Evolutionary conservation across 2,113 vertebrate genomes (phyloP).

Genomic region (Camelus dromedarius): DNA sequence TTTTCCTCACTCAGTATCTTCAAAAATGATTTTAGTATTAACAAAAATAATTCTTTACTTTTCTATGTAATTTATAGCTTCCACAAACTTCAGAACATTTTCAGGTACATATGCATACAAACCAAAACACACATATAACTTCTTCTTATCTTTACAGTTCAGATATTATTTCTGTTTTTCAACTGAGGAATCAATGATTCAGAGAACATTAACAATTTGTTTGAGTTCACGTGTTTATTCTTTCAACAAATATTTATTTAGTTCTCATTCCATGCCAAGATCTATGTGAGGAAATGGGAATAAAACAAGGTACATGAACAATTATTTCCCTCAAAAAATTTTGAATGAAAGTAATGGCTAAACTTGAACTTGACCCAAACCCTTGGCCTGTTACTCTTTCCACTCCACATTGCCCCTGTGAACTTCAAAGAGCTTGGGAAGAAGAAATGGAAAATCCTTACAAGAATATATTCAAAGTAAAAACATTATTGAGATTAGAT

Average conservation of each 20-base stretch:
- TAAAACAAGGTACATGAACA: neutral
- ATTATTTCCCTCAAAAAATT: neutral
- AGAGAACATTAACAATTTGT: neutral
- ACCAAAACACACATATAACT: neutral
- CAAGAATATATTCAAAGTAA: neutral
- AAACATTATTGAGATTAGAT: neutral
- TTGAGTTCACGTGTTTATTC: neutral
- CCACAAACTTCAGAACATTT: neutral
- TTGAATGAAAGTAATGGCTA: neutral
- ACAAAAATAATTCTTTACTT: neutral
- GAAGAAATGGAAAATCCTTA: neutral
- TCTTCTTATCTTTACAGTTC: neutral
- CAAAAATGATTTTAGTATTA: neutral
- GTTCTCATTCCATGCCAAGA: neutral
- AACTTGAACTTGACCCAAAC: neutral
- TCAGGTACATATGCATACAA: neutral
- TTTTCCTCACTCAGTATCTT: neutral
- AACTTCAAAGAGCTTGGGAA: neutral
- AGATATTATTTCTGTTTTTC: conserved; percentile 2
- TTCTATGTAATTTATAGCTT: neutral
- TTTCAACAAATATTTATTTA: conserved; percentile 38
- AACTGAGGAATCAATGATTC: neutral
- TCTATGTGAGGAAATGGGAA: neutral
- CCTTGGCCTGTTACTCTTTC: neutral
- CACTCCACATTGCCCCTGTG: neutral